Evolutionary conservation across 2,888 invertebrate species (phyloP), one percentile per base, ranked within the genome.

Genomic region (Odontocerum albicorne): DNA sequence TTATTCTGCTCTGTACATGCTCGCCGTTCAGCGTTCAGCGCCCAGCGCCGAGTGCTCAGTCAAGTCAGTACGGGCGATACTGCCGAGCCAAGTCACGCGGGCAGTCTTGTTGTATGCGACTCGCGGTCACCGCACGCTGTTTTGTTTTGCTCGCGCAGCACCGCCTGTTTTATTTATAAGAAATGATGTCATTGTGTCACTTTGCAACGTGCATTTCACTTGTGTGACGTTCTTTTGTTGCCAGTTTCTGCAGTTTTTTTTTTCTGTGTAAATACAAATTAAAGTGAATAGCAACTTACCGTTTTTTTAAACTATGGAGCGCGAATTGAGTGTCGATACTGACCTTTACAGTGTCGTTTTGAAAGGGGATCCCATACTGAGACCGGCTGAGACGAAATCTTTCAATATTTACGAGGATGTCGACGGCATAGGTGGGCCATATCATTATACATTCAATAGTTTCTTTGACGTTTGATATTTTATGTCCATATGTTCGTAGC

Each of bases 271-370:
- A 27, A 10, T 27, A 27, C 10, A 27, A 27, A 35, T 46, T 35
- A 2, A 13, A n/a, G n/a, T n/a, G n/a, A n/a, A n/a, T n/a, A n/a
- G n/a, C n/a, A n/a, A n/a, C n/a, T n/a, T n/a, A n/a, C n/a, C n/a
- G n/a, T 22, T 22, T 20, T 31, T 15, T 39, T 13, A 10, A 12
- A 38, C 3, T 35, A 54, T 54, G 50, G 49, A 43, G 15, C 39
- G 20, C 22, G 44, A 27, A 4, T 16, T 55, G 50, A 55, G 68
- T 19, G 76, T 78, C 61, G 76, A 78, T 59, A 74, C 75, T 46
- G 77, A 76, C 66, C 64, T 77, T 61, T 78, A 77, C 62, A 75
- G 76, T 55, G 74, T 70, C 66, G 74, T 77, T 62, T 64, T 75
- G 56, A 77, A 76, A 66, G 67, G 68, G 13, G 67, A 68, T 58